Evolutionary conservation across 2,113 vertebrate genomes (phyloP).

Genomic region (Psettodes erumei): DNA sequence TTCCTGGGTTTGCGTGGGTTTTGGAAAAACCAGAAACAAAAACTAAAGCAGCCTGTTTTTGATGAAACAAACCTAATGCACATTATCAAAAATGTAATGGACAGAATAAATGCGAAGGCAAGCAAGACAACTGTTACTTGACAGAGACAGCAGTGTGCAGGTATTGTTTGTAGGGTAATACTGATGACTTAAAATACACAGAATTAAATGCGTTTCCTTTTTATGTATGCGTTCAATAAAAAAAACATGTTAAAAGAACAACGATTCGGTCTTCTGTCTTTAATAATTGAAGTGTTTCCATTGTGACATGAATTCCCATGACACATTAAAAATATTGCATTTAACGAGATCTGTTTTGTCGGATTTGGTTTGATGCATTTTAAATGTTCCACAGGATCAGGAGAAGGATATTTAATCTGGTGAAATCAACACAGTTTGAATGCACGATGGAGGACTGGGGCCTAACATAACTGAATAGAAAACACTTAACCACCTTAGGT

Average conservation of each 20-base stretch:
- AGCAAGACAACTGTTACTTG: too few relatives aligned
- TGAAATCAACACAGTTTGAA: background rate
- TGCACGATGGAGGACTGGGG: background rate
- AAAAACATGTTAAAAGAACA: background rate
- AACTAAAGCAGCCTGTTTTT: background rate
- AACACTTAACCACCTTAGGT: background rate
- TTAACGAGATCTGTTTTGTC: background rate
- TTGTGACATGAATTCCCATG: too few relatives aligned
- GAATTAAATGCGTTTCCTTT: background rate
- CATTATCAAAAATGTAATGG: background rate
- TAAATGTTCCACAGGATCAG: background rate
- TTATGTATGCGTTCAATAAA: background rate
- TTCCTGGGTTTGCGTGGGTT: background rate
- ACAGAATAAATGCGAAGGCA: conserved; percentile 5
- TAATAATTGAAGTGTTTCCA: background rate
- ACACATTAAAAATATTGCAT: background rate
- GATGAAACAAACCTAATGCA: background rate
- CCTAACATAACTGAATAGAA: conserved; percentile 17
- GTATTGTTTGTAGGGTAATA: background rate
- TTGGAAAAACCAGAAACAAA: background rate
- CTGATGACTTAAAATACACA: background rate
- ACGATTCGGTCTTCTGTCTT: background rate
- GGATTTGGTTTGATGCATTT: background rate
- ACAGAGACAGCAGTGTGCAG: background rate
- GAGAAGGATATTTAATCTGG: background rate